These are phyloP conservation scores for Gopherus flavomarginatus DNA, from an alignment of 2,113 vertebrate genomes.

Conservation along the genomic window DNA sequence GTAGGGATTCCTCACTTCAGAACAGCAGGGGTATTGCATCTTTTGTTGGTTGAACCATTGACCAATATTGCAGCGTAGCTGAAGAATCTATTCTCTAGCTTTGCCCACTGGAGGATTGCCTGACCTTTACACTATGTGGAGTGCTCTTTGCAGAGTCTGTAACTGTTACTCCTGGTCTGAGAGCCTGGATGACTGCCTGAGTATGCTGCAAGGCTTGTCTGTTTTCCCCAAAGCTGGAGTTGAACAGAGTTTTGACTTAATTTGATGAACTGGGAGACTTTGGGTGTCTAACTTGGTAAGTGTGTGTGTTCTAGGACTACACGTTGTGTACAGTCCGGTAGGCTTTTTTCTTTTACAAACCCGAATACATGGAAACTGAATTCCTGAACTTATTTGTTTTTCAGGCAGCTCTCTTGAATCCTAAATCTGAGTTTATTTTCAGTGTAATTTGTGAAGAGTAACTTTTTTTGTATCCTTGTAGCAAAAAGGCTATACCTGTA, in stretches of 20 bases:
- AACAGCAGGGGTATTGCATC: not conserved
- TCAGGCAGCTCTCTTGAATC: not conserved
- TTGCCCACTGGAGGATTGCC: not conserved
- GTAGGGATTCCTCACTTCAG: not conserved
- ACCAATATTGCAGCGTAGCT: not conserved
- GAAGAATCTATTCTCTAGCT: not conserved
- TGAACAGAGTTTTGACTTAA: not conserved
- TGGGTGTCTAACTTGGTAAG: not conserved
- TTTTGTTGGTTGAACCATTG: not conserved
- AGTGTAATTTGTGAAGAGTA: not conserved
- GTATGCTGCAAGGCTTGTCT: not conserved
- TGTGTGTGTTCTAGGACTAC: not conserved
- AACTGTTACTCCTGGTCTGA: not conserved
- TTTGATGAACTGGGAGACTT: not conserved
- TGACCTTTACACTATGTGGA: not conserved
- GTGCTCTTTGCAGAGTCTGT: not conserved
- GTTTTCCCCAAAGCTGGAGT: not conserved
- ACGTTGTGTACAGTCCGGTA: not conserved
- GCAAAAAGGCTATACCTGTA: conserved; percentile 93
- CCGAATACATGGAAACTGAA: not conserved
- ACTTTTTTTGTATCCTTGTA: conserved; percentile 55
- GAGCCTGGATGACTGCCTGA: not conserved
- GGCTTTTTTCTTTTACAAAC: not conserved
- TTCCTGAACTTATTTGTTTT: not conserved
- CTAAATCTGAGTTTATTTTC: not conserved